Evolutionary conservation across 1,140 invertebrate genomes (phyloP), one percentile per base, ranked within the genome.

Genomic region (Bursaphelenchus mucronatus): DNA sequence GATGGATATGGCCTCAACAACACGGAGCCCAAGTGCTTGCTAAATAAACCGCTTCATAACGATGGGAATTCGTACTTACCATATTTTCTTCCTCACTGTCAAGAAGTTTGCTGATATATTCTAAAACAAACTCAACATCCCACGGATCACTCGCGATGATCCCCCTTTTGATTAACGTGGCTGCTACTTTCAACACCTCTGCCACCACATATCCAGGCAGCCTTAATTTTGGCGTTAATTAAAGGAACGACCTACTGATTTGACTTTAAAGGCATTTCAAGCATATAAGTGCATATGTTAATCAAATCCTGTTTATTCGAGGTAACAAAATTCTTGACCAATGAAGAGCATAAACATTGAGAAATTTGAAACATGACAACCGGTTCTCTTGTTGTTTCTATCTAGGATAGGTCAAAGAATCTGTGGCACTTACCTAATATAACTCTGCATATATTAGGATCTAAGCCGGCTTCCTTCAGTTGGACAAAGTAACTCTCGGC

Each of bases 151-250:
- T 30, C 5, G 30, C 30, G 13, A 44, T 59, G 40, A 11, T 44
- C 8, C 57, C 57, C 13, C 57, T 39, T 50, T 59, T 59, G 57
- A 44, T 6, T n/a, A 59, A 44, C 15, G 30, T 39, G 57, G 57
- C 57, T 3, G 40, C 57, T 6, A 44, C 41, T 7, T 43, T 30
- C 40, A 59, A 59, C 19, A 59, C 41, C 40, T 59, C 57, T n/a
- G 57, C 11, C 5, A 59, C 45, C 1, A 44, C 57, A 39, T 15
- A 59, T 44, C 40, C 19, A 39, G 40, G 19, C 40, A 59, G 45
- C 19, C 40, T 40, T n/a, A 21, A 55, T n/a, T 4, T 44, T 21
- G 54, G 39, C 19, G 7, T n/a, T 17, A 58, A 59, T 17, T 17
- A 11, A 15, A 1, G 4, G 15, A 39, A 43, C 21, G 21, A 59